Percentiles rank a stretch among this genome's conserved stretches.
These are phyloP conservation scores for Leucosticte australis DNA, from an alignment of 2,113 vertebrate species.

Conservation along the genomic window DNA sequence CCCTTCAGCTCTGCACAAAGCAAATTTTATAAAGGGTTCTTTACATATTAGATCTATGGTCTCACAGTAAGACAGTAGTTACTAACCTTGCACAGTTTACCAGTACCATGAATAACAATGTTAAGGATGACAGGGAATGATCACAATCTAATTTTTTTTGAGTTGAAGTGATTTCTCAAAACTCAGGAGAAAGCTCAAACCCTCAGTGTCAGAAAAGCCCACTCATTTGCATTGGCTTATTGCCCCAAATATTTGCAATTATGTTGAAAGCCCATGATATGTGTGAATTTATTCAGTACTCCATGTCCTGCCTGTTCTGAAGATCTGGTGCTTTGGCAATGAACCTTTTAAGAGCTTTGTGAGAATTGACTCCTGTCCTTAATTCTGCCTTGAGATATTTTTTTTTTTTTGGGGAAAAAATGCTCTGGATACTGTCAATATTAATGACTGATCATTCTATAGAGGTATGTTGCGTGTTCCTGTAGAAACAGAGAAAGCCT, in stretches of 20 bases:
- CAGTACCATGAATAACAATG: accelerated
- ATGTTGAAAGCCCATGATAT: neutral
- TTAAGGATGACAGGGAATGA: neutral
- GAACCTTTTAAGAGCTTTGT: neutral
- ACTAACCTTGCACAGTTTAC: neutral
- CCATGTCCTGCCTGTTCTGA: neutral
- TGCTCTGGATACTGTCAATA: neutral
- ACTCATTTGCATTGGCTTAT: neutral
- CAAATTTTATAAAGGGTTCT: neutral
- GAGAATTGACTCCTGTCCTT: neutral
- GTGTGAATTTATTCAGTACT: neutral
- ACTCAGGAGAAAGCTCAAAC: neutral
- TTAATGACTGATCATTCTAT: neutral
- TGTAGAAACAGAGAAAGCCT: neutral
- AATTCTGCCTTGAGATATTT: neutral
- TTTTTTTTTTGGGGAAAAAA: neutral
- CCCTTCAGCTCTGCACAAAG: neutral
- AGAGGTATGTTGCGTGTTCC: neutral
- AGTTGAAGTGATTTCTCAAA: neutral
- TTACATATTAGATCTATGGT: neutral
- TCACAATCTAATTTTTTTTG: neutral
- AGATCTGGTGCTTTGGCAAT: neutral
- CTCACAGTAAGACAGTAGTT: neutral
- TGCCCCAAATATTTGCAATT: neutral
- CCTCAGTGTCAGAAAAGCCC: neutral